Base-by-base conservation (phyloP, 2,888 invertebrate species). In the Chalcis sispes region DNA sequence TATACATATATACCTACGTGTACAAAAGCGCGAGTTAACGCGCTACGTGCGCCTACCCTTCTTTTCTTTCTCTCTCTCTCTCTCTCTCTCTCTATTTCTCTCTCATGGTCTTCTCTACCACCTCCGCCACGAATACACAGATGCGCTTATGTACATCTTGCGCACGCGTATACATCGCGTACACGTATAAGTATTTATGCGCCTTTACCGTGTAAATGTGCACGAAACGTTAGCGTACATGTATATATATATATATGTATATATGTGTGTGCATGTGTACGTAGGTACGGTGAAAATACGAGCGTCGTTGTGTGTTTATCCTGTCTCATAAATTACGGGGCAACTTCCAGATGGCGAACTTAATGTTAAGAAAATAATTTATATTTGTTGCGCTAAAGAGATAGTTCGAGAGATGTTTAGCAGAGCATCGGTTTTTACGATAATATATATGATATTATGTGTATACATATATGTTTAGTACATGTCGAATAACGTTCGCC, bases 331-430 rank as follows among this genome's bases (percentile, higher is more conserved):
- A 78, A 78, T 78, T 58, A 75, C 75, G 20, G 23, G 1, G 29
- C n/a, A n/a, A 54, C 29, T 52, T 72, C 67, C 78, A 78, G 78
- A 78, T 78, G 75, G 75, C 66, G 67, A 78, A 75, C 65, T 78
- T 75, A 70, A 78, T 70, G 72, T 65, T 72, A 40, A 78, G 72
- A 73, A 75, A 77, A 74, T 75, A 75, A 77, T 77, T 77, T 75
- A 75, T 71, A 77, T 52, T 75, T 75, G 74, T 71, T 70, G 66
- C 58, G 69, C 65, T 36, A 46, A 46, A 62, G 18, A 56, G 58
- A 61, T 52, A 29, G 29, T 62, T 54, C 65, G n/a, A 56, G 27
- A 20, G 29, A 15, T 20, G 23, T 13, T 20, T 36, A 13, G 42
- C 40, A 15, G 20, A 61, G 61, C 23, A 0, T n/a, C 1, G 23